Conservation (phyloP, 2,888 invertebrate species). For the Rhagophthalmus giganteus region DNA sequence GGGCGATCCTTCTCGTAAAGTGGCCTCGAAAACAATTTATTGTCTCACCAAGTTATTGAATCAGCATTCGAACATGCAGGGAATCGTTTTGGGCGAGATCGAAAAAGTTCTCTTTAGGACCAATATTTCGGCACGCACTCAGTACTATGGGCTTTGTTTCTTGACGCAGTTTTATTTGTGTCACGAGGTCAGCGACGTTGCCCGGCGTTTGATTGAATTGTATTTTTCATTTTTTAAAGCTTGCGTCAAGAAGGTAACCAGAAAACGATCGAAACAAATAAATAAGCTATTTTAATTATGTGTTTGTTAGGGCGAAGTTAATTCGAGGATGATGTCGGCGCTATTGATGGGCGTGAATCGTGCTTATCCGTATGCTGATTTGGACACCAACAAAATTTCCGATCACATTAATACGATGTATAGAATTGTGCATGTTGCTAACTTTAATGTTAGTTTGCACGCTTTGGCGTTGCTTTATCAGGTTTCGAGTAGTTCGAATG, state of each 20-base stretch:
- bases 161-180: slow-evolving; percentile 81
- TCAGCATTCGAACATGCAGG: slow-evolving; percentile 91
- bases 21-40: slow-evolving; percentile 86
- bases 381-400: slow-evolving; percentile 60
- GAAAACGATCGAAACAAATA: no score
- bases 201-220: slow-evolving; percentile 82
- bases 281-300: no score
- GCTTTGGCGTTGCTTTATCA: slow-evolving; percentile 65
- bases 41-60: slow-evolving; percentile 80
- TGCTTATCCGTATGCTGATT: slow-evolving; percentile 80
- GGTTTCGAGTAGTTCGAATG: slow-evolving; percentile 60
- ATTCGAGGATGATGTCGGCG: slow-evolving; percentile 82
- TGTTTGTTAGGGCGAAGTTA: slow-evolving; percentile 77
- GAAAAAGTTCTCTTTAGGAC: slow-evolving; percentile 84
- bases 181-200: slow-evolving; percentile 73
- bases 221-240: slow-evolving; percentile 97
- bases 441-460: slow-evolving; percentile 69
- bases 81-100: slow-evolving; percentile 81
- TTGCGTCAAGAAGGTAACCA: slow-evolving; percentile 79
- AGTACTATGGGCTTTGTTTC: slow-evolving; percentile 93
- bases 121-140: slow-evolving; percentile 82
- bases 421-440: slow-evolving; percentile 77
- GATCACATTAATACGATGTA: slow-evolving; percentile 77
- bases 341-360: slow-evolving; percentile 81
- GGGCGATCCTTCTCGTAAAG: slow-evolving; percentile 87